Evolutionary conservation across 2,888 invertebrate species (phyloP).

Genomic region (Tolmerus cingulatus): DNA sequence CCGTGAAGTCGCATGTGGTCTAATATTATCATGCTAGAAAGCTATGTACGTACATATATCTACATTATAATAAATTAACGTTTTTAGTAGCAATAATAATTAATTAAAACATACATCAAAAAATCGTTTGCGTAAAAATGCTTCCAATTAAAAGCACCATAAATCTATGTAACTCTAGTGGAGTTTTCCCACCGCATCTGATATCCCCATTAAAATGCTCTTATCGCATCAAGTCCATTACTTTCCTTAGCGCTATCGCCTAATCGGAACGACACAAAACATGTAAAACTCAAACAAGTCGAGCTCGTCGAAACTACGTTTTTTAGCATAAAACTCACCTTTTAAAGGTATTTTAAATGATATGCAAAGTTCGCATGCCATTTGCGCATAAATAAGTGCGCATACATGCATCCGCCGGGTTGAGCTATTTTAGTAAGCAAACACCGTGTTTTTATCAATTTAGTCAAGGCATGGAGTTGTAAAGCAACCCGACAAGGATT

Average conservation of each 20-base stretch:
- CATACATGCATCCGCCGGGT: background rate
- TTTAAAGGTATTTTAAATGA: conserved; percentile 8
- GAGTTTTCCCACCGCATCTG: background rate
- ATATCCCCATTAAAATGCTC: background rate
- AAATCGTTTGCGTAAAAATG: background rate
- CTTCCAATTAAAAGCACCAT: background rate
- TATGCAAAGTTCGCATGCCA: conserved; percentile 29
- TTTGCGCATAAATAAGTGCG: conserved; percentile 18
- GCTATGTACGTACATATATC: background rate
- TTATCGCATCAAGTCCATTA: background rate
- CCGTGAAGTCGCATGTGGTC: background rate
- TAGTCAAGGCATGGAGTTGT: background rate
- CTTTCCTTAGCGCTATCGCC: background rate
- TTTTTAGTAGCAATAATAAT: background rate
- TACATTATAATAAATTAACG: background rate
- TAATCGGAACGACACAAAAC: conserved; percentile 9
- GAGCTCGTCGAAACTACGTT: background rate
- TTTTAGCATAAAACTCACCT: background rate
- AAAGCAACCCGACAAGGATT: background rate
- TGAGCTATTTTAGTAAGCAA: conserved; percentile 20
- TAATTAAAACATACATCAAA: background rate
- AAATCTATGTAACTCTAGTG: background rate
- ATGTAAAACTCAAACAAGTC: conserved; percentile 14
- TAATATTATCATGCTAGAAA: background rate
- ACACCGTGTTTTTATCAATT: conserved; percentile 28